Base-by-base conservation (phyloP, 2,797 vertebrate species). In the Platalea minor region DNA sequence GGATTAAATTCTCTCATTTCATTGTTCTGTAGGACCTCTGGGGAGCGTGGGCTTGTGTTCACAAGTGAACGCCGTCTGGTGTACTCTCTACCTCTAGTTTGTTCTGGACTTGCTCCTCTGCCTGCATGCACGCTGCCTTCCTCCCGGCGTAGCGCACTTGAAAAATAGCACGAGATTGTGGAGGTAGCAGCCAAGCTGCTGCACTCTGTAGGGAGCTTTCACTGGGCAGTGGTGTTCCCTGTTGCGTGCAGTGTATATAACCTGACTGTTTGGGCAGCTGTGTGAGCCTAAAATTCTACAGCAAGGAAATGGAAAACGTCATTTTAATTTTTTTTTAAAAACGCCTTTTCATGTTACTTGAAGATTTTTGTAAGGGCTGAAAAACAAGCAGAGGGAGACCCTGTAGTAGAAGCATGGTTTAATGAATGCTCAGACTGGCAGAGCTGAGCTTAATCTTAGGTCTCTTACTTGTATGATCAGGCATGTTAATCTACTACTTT, bases 101-200 rank as follows among this genome's bases (percentile, higher is more conserved):
- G 15, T 54, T 77, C 81, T 75, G 33, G 50, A 13, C 29, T 88
- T 59, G 12, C 5, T 85, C 28, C 28, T 3, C 17, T 76, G 53
- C 39, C 17, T 37, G 18, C 5, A 3, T 19, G 17, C 26, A 6
- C 0, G 0, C 48, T 72, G 74, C 6, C 12, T 59, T 88, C 85
- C 74, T 64, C 74, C 64, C 4, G 12, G 9, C 1, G 0, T 20
- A 25, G 13, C 0, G 2, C 3, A 2, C 57, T 43, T 41, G 46
- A 41, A 76, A 88, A 73, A 35, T 33, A 29, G 17, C 28, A 35
- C 33, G 3, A 5, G 18, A 9, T 11, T 31, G 5, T 45, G 75
- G 61, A 17, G 35, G 46, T 29, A 51, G 37, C 46, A 76, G 6
- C 53, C 28, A 37, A 16, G 23, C 0, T 13, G 0, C 6, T 45